Evolutionary conservation across 2,888 invertebrate genomes (phyloP).

Genomic region (Heliconius aoede): DNA sequence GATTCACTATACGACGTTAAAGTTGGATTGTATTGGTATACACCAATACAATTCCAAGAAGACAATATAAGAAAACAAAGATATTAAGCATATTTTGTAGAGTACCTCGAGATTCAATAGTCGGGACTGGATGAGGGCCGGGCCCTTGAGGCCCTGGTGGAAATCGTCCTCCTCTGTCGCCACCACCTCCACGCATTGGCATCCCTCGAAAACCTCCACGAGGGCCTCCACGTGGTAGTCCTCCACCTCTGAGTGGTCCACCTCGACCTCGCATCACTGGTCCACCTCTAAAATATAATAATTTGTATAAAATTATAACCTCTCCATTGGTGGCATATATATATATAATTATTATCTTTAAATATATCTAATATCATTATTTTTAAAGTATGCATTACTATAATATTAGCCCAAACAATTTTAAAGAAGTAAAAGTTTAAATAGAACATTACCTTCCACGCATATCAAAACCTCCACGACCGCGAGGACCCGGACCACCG

Average conservation of each 20-base stretch:
- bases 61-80: not conserved
- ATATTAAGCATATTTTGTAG: slow-evolving; percentile 63
- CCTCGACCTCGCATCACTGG: slow-evolving; percentile 75
- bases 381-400: not conserved
- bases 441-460: slow-evolving; percentile 68
- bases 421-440: not conserved
- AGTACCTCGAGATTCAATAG: slow-evolving; percentile 75
- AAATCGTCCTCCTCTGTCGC: slow-evolving; percentile 73
- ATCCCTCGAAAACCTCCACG: slow-evolving; percentile 72
- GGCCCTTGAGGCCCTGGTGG: slow-evolving; percentile 77
- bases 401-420: not conserved
- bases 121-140: slow-evolving; percentile 79
- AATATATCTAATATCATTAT: not conserved
- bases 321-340: not conserved
- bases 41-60: not conserved
- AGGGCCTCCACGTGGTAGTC: slow-evolving; percentile 67
- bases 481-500: slow-evolving; percentile 73
- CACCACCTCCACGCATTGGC: slow-evolving; percentile 77
- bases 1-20: too few relatives aligned
- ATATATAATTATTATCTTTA: not conserved
- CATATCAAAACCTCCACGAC: slow-evolving; percentile 78
- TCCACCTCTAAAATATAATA: slow-evolving; percentile 57
- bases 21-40: too few relatives aligned
- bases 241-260: slow-evolving; percentile 60
- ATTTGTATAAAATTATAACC: slow-evolving; percentile 2